phyloP scores from a whole-genome alignment of 2,797 vertebrate genomes.

The Tadarida brasiliensis region DNA sequence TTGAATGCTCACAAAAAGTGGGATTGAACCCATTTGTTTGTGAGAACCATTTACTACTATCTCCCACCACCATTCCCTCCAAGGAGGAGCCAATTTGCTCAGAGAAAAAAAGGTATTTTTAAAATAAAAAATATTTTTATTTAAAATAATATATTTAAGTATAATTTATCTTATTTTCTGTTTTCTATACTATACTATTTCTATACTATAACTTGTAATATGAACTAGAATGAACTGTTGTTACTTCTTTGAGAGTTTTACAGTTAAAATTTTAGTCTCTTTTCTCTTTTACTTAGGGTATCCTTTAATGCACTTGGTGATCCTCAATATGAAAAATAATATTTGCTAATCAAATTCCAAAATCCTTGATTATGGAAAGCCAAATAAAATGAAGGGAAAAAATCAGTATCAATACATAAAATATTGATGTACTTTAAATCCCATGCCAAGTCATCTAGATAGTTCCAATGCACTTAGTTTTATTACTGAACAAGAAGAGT shows the following conservation, averaged over 20 bases:
- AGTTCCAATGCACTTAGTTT: neutral
- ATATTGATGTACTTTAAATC: constrained; percentile 34
- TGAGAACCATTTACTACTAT: neutral
- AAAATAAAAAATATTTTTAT: constrained; percentile 5
- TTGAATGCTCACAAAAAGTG: neutral
- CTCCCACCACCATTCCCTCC: neutral
- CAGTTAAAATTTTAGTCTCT: constrained; percentile 8
- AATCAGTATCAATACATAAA: neutral
- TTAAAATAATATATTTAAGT: constrained; percentile 19
- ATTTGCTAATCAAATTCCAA: neutral
- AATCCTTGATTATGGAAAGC: neutral
- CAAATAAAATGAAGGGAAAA: constrained; percentile 27
- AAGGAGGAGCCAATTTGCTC: neutral
- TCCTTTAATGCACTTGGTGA: neutral
- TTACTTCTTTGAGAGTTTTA: constrained; percentile 1
- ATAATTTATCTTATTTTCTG: constrained; percentile 26
- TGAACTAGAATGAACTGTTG: neutral
- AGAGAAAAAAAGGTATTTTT: neutral
- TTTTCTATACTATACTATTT: neutral
- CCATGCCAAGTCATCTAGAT: neutral
- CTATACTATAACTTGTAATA: neutral
- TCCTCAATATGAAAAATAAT: neutral
- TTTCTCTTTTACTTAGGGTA: neutral
- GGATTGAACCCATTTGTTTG: neutral
- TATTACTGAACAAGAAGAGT: neutral